phyloP scores from a whole-genome alignment of 2,113 vertebrate species.

The Alethe castanea region DNA sequence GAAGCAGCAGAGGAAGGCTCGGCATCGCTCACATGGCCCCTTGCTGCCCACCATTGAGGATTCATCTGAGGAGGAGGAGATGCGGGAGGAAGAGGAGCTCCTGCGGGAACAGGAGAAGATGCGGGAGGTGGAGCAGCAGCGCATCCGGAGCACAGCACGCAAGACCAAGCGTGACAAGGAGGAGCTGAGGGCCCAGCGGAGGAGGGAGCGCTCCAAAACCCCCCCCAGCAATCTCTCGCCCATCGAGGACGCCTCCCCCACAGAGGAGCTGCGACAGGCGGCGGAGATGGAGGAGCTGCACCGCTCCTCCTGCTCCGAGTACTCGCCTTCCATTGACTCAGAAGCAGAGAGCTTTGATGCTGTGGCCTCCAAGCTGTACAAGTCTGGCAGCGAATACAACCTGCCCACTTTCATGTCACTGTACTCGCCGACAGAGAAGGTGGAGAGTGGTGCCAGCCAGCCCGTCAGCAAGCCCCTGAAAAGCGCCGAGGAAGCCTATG shows the following conservation, averaged over 20 bases:
- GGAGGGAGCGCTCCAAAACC: slow-evolving; percentile 95
- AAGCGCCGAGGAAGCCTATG: slow-evolving; percentile 97
- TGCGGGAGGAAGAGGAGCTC: slow-evolving; percentile 96
- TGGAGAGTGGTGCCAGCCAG: slow-evolving; percentile 67
- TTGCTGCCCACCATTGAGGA: slow-evolving; percentile 97
- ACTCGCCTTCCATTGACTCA: slow-evolving; percentile 95
- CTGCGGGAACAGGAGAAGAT: slow-evolving; percentile 96
- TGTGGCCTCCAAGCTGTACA: slow-evolving; percentile 87
- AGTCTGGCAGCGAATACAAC: slow-evolving; percentile 95
- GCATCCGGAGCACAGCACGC: slow-evolving; percentile 92
- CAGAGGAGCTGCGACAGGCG: slow-evolving; percentile 93
- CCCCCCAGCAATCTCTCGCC: slow-evolving; percentile 97
- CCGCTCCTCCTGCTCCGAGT: slow-evolving; percentile 95
- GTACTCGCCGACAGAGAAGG: slow-evolving; percentile 93
- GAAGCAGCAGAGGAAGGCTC: slow-evolving; percentile 96
- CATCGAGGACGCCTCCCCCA: slow-evolving; percentile 96
- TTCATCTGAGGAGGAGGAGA: slow-evolving; percentile 96
- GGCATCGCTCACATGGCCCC: slow-evolving; percentile 94
- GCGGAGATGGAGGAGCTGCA: slow-evolving; percentile 99
- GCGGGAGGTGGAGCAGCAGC: slow-evolving; percentile 97
- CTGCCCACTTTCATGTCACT: slow-evolving; percentile 95
- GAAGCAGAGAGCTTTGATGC: slow-evolving; percentile 93
- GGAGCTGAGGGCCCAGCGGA: slow-evolving; percentile 92
- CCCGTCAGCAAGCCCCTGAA: slow-evolving; percentile 87
- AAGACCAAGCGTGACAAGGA: slow-evolving; percentile 98